These are phyloP conservation scores for Bujurquina vittata DNA, from an alignment of 2,113 vertebrate genomes.

Conservation along the genomic window DNA sequence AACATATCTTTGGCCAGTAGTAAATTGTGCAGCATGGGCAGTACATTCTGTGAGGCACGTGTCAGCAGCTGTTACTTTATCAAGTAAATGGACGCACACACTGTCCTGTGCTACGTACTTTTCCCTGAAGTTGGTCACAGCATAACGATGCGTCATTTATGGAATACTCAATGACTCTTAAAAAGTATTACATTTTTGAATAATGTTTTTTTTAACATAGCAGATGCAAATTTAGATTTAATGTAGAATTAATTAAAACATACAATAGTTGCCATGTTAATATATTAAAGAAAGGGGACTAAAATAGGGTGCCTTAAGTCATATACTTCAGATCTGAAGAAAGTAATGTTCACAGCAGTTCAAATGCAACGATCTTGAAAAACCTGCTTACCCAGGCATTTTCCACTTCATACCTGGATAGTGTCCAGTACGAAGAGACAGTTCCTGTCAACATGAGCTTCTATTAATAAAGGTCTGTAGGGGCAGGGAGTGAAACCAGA, in stretches of 20 bases:
- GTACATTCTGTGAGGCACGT: not conserved
- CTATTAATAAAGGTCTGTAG: conserved; percentile 19
- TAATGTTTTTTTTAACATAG: not conserved
- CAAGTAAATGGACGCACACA: not conserved
- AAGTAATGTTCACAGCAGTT: not conserved
- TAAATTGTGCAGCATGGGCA: conserved; percentile 3
- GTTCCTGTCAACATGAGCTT: conserved; percentile 3
- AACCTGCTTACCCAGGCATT: not conserved
- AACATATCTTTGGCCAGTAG: conserved; percentile 20
- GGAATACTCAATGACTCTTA: not conserved
- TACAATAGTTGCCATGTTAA: not conserved
- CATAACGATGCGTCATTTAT: not conserved
- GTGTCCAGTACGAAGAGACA: not conserved
- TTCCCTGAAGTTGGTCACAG: not conserved
- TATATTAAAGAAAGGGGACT: not conserved
- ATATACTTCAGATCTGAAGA: not conserved
- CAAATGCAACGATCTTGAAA: not conserved
- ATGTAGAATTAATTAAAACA: not conserved
- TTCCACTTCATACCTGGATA: conserved; percentile 2
- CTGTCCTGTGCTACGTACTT: not conserved
- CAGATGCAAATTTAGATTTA: not conserved
- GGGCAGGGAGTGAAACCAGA: conserved; percentile 17
- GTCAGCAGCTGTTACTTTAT: not conserved
- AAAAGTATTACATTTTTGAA: not conserved
- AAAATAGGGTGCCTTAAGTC: not conserved